A percentile compares a stretch with the other conserved stretches of the same genome.
Evolutionary conservation across 2,797 vertebrate species (phyloP).

Genomic region (Onychomys torridus): DNA sequence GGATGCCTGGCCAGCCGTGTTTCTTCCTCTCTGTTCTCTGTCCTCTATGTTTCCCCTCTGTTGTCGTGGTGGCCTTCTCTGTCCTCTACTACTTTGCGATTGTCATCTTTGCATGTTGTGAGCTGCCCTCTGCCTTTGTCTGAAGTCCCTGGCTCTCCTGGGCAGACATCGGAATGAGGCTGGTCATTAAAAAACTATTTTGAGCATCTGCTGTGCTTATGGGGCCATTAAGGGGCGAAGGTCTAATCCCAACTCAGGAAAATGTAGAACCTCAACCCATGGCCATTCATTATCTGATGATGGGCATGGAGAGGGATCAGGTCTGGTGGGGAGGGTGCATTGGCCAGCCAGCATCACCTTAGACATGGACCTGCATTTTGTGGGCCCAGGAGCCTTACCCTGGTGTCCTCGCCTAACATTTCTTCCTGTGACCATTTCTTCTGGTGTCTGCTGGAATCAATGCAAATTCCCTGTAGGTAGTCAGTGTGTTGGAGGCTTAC

Average conservation of each 20-base stretch:
- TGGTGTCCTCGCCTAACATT: not conserved
- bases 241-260: not conserved
- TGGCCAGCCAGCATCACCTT: not conserved
- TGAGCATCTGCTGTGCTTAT: not conserved
- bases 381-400: not conserved
- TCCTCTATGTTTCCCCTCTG: not conserved
- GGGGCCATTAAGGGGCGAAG: not conserved
- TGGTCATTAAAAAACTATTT: not conserved
- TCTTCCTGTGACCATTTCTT: rapidly evolving
- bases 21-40: not conserved
- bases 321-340: not conserved
- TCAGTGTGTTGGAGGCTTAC: not conserved
- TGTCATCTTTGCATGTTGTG: rapidly evolving
- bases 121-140: not conserved
- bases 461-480: rapidly evolving
- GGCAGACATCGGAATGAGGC: too few species aligned
- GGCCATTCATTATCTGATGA: not conserved
- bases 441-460: not conserved
- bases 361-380: not conserved
- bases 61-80: not conserved
- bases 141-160: not conserved
- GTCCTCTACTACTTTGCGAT: not conserved
- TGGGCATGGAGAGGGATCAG: not conserved
- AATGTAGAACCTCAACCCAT: not conserved
- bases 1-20: rapidly evolving